phyloP scores from a whole-genome alignment of 2,797 vertebrate species.

The Notoglanidium macrostoma region DNA sequence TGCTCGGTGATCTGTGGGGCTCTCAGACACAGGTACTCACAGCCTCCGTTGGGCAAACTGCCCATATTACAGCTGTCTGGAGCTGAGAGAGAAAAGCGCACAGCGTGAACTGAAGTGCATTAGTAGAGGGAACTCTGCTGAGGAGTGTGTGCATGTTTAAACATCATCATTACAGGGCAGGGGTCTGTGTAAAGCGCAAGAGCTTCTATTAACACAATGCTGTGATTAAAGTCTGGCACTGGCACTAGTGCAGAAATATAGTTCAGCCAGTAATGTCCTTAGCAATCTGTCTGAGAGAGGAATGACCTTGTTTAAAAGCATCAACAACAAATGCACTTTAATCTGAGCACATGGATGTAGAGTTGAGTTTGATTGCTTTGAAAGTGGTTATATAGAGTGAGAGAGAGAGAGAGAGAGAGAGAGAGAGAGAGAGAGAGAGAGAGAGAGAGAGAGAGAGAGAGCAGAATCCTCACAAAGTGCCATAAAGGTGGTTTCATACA shows the following conservation, averaged over 20 bases:
- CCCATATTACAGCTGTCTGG: conserved; percentile 90
- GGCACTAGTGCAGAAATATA: conserved; percentile 19
- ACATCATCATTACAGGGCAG: conserved; percentile 9
- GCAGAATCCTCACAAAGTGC: background rate
- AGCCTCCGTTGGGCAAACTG: conserved; percentile 89
- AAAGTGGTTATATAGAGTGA: background rate
- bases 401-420: background rate
- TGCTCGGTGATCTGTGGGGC: conserved; percentile 93
- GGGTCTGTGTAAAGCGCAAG: conserved; percentile 15
- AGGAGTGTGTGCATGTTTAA: conserved; percentile 10
- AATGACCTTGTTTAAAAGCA: conserved; percentile 26
- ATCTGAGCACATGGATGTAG: conserved; percentile 1
- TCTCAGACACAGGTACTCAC: conserved; percentile 94
- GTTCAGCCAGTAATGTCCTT: conserved; percentile 1
- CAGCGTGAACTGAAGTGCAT: conserved; percentile 7
- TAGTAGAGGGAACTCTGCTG: background rate
- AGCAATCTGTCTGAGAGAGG: conserved; percentile 21
- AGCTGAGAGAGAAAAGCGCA: conserved; percentile 68
- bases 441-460: background rate
- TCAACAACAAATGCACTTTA: conserved; percentile 16
- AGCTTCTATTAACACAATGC: conserved; percentile 6
- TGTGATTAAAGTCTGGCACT: conserved; percentile 6
- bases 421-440: background rate
- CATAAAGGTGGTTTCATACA: background rate
- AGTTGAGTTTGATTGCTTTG: conserved; percentile 28